phyloP scores from a whole-genome alignment of 2,113 vertebrate genomes.

The Xiphias gladius region DNA sequence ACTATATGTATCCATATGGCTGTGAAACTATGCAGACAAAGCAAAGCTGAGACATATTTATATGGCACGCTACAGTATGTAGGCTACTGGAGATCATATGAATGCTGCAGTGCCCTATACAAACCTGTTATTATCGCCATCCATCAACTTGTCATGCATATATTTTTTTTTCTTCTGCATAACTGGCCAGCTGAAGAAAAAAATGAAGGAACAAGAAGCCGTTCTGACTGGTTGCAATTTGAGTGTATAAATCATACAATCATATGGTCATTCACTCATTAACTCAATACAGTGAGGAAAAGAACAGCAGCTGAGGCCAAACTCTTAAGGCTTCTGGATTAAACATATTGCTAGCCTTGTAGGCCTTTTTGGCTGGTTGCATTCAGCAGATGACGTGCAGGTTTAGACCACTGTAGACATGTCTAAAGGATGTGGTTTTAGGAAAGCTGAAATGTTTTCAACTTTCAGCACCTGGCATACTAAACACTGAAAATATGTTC shows the following conservation, averaged over 20 bases:
- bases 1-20: neutral
- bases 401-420: constrained; percentile 38
- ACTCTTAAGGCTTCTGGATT: neutral
- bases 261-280: constrained; percentile 17
- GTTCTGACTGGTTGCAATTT: neutral
- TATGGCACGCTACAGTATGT: constrained; percentile 37
- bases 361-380: neutral
- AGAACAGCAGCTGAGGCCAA: neutral
- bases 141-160: constrained; percentile 65
- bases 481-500: constrained; percentile 36
- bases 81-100: constrained; percentile 57
- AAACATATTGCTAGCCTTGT: neutral
- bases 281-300: constrained; percentile 8
- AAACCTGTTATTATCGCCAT: constrained; percentile 75
- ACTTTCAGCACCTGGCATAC: constrained; percentile 49
- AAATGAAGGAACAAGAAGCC: constrained; percentile 14
- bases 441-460: constrained; percentile 32
- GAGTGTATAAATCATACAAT: constrained; percentile 12
- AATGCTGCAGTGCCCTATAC: constrained; percentile 56
- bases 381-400: constrained; percentile 19
- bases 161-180: constrained; percentile 28
- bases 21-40: constrained; percentile 58
- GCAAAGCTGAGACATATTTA: constrained; percentile 53
- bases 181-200: constrained; percentile 27
- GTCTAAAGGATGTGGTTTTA: constrained; percentile 44